Conservation (phyloP, 2,888 invertebrate genomes). For the Halocaridina rubra region DNA sequence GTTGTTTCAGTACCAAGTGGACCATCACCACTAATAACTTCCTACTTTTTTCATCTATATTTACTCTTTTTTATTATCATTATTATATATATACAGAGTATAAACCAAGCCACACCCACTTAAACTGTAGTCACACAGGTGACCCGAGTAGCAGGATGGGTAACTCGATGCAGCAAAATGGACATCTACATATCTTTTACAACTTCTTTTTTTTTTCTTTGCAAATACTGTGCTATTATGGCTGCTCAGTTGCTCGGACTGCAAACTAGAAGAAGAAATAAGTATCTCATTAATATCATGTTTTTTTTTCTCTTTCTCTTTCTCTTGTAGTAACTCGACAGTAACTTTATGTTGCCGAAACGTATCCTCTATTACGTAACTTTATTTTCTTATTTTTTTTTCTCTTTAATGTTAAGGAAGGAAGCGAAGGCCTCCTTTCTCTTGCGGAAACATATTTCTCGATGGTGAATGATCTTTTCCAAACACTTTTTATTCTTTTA, state of each 20-base stretch:
- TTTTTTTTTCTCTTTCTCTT: not conserved
- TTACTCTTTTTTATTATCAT: too few relatives aligned
- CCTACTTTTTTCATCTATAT: too few relatives aligned
- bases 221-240: not conserved
- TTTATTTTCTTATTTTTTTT: not conserved
- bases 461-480: not conserved
- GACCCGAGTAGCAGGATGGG: not conserved
- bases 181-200: too few relatives aligned
- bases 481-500: not conserved
- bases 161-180: not conserved
- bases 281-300: too few relatives aligned
- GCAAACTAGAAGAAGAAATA: too few relatives aligned
- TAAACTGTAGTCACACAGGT: not conserved
- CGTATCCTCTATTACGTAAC: too few relatives aligned
- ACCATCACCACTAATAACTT: too few relatives aligned
- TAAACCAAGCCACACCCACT: not conserved
- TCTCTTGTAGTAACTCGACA: too few relatives aligned
- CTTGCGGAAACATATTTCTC: constrained; percentile 22
- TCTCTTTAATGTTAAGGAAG: not conserved
- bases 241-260: not conserved
- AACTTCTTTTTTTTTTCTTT: not conserved
- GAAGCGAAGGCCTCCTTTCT: not conserved
- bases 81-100: too few relatives aligned
- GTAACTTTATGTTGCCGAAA: too few relatives aligned
- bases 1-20: too few relatives aligned